These are phyloP conservation scores for Pogoniulus pusillus DNA, from an alignment of 2,797 vertebrate genomes.

Conservation along the genomic window DNA sequence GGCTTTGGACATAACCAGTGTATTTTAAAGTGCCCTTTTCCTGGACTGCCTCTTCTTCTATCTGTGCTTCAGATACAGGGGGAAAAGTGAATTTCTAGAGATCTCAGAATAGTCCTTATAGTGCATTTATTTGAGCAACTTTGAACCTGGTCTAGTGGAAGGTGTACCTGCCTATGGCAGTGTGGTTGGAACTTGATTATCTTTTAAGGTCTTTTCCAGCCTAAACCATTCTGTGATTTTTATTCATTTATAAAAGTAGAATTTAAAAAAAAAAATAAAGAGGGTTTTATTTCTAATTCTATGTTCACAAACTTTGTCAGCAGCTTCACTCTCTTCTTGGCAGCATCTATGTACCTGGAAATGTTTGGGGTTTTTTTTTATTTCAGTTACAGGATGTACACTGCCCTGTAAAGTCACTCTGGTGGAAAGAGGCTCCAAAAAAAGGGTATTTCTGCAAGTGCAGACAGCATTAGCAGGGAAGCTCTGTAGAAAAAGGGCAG, in stretches of 20 bases:
- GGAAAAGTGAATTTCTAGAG: neutral
- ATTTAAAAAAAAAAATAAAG: too few species aligned
- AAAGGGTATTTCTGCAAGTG: neutral
- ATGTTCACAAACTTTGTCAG: neutral
- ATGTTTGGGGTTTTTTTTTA: neutral
- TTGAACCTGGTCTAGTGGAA: too few species aligned
- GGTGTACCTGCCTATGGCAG: too few species aligned
- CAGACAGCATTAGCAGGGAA: neutral
- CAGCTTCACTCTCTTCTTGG: neutral
- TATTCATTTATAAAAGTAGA: neutral
- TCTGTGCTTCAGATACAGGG: neutral
- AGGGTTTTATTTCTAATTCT: neutral
- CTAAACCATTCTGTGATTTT: neutral
- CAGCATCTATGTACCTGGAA: neutral
- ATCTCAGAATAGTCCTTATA: neutral
- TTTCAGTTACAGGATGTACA: neutral
- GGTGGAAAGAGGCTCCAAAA: neutral
- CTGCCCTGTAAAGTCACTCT: neutral
- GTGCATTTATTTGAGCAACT: neutral
- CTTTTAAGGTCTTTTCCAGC: too few species aligned
- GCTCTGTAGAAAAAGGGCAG: neutral
- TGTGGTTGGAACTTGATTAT: too few species aligned
- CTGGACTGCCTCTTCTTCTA: neutral
- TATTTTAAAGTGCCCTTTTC: constrained; percentile 8
- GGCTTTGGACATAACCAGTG: neutral